A percentile compares a stretch with the other conserved stretches of the same genome.
Evolutionary conservation across 2,888 invertebrate species (phyloP).

Genomic region (Sphaeridia pumilis): DNA sequence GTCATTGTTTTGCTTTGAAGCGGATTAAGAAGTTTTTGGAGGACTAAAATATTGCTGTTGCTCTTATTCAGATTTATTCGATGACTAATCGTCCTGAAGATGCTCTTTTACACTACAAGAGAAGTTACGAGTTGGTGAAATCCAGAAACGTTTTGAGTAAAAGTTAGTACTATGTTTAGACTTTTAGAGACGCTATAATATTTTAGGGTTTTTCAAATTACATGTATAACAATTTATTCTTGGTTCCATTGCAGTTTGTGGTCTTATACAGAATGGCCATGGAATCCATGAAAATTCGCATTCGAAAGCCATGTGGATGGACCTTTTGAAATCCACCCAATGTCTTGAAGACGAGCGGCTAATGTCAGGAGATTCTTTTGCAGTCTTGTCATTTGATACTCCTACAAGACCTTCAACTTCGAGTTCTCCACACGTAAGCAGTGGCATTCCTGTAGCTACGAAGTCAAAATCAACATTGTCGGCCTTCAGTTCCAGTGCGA

Average conservation of each 20-base stretch:
- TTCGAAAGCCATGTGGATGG: constrained; percentile 7
- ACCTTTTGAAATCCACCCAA: constrained; percentile 5
- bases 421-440: not conserved
- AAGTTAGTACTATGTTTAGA: constrained; percentile 2
- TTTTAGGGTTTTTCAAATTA: too few species aligned
- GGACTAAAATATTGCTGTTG: not conserved
- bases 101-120: constrained; percentile 9
- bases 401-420: not conserved
- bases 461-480: not conserved
- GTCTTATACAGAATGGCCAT: constrained; percentile 9
- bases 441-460: not conserved
- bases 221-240: too few species aligned
- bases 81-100: constrained; percentile 1
- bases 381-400: not conserved
- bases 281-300: constrained; percentile 5
- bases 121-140: constrained; percentile 8
- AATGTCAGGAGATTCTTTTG: not conserved
- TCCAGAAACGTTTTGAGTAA: constrained; percentile 10
- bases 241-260: constrained; percentile 3
- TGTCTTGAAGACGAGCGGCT: not conserved
- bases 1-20: too few species aligned
- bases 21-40: too few species aligned
- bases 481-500: too few species aligned
- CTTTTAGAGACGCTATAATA: too few species aligned
- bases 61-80: not conserved